These are phyloP conservation scores for Collichthys lucidus DNA, from an alignment of 2,113 vertebrate genomes.

Conservation along the genomic window DNA sequence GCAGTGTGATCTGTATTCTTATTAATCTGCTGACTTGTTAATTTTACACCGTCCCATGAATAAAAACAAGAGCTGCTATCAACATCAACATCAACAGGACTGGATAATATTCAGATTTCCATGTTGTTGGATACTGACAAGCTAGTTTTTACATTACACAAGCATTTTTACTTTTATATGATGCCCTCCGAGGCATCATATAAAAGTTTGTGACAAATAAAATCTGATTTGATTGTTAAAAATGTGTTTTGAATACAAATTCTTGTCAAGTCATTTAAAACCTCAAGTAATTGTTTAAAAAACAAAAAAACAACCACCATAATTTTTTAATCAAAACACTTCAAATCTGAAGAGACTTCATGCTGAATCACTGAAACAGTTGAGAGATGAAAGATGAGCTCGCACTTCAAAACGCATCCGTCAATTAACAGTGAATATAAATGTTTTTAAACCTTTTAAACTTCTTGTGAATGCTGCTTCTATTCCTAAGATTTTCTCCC, in stretches of 20 bases:
- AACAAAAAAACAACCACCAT: not conserved
- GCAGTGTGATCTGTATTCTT: constrained; percentile 38
- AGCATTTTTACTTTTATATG: not conserved
- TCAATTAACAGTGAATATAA: constrained; percentile 13
- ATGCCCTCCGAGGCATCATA: too few relatives aligned
- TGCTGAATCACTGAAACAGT: constrained; percentile 8
- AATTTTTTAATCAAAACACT: not conserved
- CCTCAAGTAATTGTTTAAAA: constrained; percentile 12
- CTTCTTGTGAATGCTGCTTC: constrained; percentile 16
- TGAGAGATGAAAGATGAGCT: constrained; percentile 30
- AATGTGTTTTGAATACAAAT: constrained; percentile 25
- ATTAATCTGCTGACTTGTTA: constrained; percentile 51
- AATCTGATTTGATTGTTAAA: not conserved
- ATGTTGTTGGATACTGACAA: not conserved
- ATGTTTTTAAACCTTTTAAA: not conserved
- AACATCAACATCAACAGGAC: constrained; percentile 2
- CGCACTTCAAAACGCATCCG: constrained; percentile 18
- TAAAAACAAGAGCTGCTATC: constrained; percentile 34
- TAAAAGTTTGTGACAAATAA: too few relatives aligned
- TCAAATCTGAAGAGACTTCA: constrained; percentile 4
- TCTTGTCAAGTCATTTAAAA: constrained; percentile 26
- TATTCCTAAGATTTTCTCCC: constrained; percentile 45
- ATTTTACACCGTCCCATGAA: constrained; percentile 32
- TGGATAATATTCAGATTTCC: constrained; percentile 33
- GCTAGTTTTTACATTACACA: constrained; percentile 21